Percentiles rank a stretch among this genome's conserved stretches.
Conservation (phyloP, 2,797 vertebrate species). For the Nannoperca obscura region DNA sequence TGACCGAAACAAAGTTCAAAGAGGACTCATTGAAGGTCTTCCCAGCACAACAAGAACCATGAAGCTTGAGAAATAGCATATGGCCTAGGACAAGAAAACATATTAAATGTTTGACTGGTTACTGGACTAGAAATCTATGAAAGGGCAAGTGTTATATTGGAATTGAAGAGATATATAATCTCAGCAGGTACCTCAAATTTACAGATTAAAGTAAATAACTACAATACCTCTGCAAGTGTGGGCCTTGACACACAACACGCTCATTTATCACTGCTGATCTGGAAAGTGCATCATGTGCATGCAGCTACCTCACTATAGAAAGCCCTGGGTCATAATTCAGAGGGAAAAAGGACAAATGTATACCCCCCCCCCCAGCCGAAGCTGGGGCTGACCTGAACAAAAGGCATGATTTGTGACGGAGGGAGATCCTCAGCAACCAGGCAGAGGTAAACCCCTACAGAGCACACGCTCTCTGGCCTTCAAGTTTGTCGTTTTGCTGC, state of each 20-base stretch:
- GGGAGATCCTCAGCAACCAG: slow-evolving; percentile 8
- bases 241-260: slow-evolving; percentile 23
- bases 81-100: slow-evolving; percentile 59
- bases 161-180: slow-evolving; percentile 45
- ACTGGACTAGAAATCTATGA: slow-evolving; percentile 33
- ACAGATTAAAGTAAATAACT: slow-evolving; percentile 44
- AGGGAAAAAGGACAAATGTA: slow-evolving; percentile 36
- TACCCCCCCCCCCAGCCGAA: slow-evolving; percentile 20
- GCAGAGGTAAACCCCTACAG: slow-evolving; percentile 19
- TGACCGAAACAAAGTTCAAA: slow-evolving; percentile 81
- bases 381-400: slow-evolving; percentile 44
- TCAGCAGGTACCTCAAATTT: slow-evolving; percentile 55
- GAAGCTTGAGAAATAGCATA: slow-evolving; percentile 57
- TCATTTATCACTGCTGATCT: slow-evolving; percentile 58
- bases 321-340: slow-evolving; percentile 49
- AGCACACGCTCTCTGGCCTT: background rate
- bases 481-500: background rate
- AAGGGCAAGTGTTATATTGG: slow-evolving; percentile 33
- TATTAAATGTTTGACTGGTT: slow-evolving; percentile 36
- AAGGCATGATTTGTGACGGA: slow-evolving; percentile 48
- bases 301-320: slow-evolving; percentile 32
- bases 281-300: slow-evolving; percentile 67
- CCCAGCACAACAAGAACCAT: slow-evolving; percentile 66
- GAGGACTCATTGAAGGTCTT: slow-evolving; percentile 67
- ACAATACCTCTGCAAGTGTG: slow-evolving; percentile 30